Percentiles rank a stretch among this genome's conserved stretches.
Evolutionary conservation across 2,113 vertebrate genomes (phyloP).

Genomic region (Lonchura striata): DNA sequence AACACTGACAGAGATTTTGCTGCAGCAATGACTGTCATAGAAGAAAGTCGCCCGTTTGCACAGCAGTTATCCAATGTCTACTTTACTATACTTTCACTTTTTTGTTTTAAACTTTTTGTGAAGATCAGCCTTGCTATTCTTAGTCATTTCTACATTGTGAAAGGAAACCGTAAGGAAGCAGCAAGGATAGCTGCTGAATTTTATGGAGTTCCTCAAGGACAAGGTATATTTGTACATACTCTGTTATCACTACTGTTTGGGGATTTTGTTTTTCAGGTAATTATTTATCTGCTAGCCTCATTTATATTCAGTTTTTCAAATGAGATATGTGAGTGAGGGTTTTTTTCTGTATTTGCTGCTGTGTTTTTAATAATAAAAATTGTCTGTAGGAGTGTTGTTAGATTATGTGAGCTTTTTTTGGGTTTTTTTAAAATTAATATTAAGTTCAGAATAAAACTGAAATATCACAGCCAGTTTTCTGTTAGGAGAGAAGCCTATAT

Average conservation of each 20-base stretch:
- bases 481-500: neutral
- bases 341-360: neutral
- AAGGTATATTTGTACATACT: conserved; percentile 78
- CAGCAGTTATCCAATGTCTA: conserved; percentile 92
- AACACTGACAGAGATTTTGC: conserved; percentile 60
- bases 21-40: conserved; percentile 82
- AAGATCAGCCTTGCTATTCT: conserved; percentile 96
- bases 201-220: conserved; percentile 88
- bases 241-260: neutral
- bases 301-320: neutral
- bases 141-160: conserved; percentile 94
- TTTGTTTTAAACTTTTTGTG: conserved; percentile 97
- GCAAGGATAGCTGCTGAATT: conserved; percentile 95
- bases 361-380: neutral
- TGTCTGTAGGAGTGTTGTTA: neutral
- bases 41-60: conserved; percentile 87
- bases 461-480: neutral
- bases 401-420: neutral
- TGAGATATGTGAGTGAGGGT: accelerated
- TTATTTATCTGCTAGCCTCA: neutral
- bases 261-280: neutral
- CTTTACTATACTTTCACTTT: conserved; percentile 94
- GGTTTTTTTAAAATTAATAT: neutral
- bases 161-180: conserved; percentile 94
- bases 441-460: neutral